Base-by-base conservation (phyloP, 2,888 invertebrate species). In the Dinocampus coccinellae region DNA sequence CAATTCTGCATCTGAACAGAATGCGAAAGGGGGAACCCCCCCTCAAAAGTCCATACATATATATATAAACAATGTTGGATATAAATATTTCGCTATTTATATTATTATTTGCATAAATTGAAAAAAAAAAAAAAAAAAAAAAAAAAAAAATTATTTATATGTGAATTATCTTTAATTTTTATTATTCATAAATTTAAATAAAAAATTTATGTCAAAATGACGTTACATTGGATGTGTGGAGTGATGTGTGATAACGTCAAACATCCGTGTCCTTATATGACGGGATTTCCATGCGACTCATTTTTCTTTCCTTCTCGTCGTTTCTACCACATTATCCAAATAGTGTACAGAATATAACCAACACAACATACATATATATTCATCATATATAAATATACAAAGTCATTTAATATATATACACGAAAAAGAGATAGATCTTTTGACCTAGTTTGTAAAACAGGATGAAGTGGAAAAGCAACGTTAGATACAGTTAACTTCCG, bases 361-460 rank as follows among this genome's bases (percentile, higher is more conserved):
- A 26, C n/a, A n/a, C n/a, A n/a, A n/a, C n/a, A n/a, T n/a, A n/a
- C n/a, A n/a, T n/a, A n/a, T n/a, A n/a, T n/a, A n/a, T n/a, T n/a
- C n/a, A n/a, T 3, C 4, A 33, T 33, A 58, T 29, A 55, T 26
- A 26, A 29, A 55, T n/a, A 55, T 29, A 22, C 22, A 55, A 24
- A 55, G 11, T 26, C 55, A 55, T 55, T 55, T 55, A 9, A 47
- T 9, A 55, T 26, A 55, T 13, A 55, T 26, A 57, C 29, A 64
- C 47, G 3, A 57, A 22, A 34, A 64, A 33, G 64, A 47, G 34
- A 61, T n/a, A 34, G 52, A 61, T 61, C 69, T 61, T 69, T 53
- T 61, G 69, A 69, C 69, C 69, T 53, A 69, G 69, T 61, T 69
- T 33, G 58, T 34, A 36, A 34, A 34, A 24, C 60, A 22, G 61